Evolutionary conservation across 1,140 invertebrate species (phyloP), one percentile per base, ranked within the genome.

Genomic region (Heliconius eleuchia): DNA sequence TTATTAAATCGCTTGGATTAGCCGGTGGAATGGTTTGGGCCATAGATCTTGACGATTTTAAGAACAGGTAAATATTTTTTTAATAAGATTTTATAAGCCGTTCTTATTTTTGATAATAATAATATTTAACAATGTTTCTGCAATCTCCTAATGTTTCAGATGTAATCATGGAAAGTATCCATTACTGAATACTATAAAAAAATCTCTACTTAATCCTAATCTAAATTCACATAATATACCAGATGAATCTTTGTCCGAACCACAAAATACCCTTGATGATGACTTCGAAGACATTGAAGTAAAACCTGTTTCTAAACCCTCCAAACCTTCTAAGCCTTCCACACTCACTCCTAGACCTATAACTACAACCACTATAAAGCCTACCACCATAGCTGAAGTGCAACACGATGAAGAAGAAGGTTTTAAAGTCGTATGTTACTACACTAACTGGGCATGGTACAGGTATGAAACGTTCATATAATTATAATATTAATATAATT

Each of bases 371-470:
- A 75, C 76, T 78, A 42, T 42, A 57, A 87, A 77, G 74, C 86
- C 86, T n/a, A 78, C 77, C 9, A 87, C 84, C 72, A 85, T 83
- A 71, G 78, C 77, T 55, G 73, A 78, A 55, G 74, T 84, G 37
- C 76, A 77, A n/a, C 80, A 82, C 39, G 86, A 87, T 60, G 84
- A 87, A 83, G 87, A 87, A 70, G 88, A 91, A 19, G 86, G 95
- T 73, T 97, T 95, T 81, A 96, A 97, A 94, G 95, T 99, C 0
- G 97, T 99, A 1, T 99, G 98, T 82, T 99, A 99, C 88, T 99
- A 98, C 87, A 98, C 98, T 1, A 99, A 98, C 86, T 99, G 98
- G 98, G 97, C 98, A 18, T 98, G 98, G 97, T 98, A 98, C 86
- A 96, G 94, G 94, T 95, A 88, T 80, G 72, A 70, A 76, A 66